These are phyloP conservation scores for Setipinna tenuifilis DNA, from an alignment of 2,797 vertebrate genomes.

Conservation along the genomic window DNA sequence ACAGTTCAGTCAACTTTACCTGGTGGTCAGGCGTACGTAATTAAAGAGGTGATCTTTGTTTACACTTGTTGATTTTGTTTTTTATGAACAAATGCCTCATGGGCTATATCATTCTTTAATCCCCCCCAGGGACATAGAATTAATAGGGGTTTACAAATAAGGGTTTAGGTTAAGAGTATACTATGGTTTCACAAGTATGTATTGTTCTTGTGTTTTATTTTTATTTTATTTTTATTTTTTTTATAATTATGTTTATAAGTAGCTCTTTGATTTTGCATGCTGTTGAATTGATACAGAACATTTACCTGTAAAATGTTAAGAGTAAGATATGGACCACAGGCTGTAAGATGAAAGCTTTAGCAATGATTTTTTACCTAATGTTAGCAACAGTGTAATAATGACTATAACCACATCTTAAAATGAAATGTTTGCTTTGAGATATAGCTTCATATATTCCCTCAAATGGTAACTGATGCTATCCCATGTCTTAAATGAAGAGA, in stretches of 20 bases:
- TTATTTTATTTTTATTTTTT: slow-evolving; percentile 5
- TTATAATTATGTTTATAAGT: slow-evolving; percentile 6
- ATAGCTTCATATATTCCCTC: slow-evolving; percentile 68
- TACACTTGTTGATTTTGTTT: slow-evolving; percentile 19
- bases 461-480: slow-evolving; percentile 58
- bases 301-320: slow-evolving; percentile 53
- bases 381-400: slow-evolving; percentile 68
- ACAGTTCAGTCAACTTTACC: not conserved
- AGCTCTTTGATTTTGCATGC: slow-evolving; percentile 55
- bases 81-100: slow-evolving; percentile 19
- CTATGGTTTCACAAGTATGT: slow-evolving; percentile 62
- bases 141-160: slow-evolving; percentile 36
- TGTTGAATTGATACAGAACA: slow-evolving; percentile 52
- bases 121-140: slow-evolving; percentile 2
- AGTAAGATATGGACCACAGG: slow-evolving; percentile 60
- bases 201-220: slow-evolving; percentile 45
- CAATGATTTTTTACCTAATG: slow-evolving; percentile 68
- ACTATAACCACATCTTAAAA: slow-evolving; percentile 53
- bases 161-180: slow-evolving; percentile 54
- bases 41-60: slow-evolving; percentile 11
- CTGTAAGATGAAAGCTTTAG: slow-evolving; percentile 72
- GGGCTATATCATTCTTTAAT: slow-evolving; percentile 21
- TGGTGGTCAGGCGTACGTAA: slow-evolving; percentile 9
- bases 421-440: slow-evolving; percentile 44
- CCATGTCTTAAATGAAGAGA: slow-evolving; percentile 53